Evolutionary conservation across 2,797 vertebrate species (phyloP).

Genomic region (Orestias chungarensis): DNA sequence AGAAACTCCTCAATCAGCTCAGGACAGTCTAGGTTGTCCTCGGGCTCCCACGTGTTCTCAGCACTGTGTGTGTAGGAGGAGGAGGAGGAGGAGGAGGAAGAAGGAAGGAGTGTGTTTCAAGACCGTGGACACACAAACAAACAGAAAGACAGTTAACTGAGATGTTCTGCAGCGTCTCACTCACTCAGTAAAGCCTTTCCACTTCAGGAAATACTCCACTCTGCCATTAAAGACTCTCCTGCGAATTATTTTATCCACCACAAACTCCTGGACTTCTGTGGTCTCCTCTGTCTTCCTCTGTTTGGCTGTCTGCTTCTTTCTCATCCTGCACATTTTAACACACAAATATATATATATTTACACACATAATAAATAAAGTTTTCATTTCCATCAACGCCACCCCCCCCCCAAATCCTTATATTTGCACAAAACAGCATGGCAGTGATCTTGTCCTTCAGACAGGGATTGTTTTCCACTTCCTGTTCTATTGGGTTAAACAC

Average conservation of each 20-base stretch:
- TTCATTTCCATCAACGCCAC: not conserved
- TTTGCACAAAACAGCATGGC: conserved; percentile 28
- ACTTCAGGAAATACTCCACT: conserved; percentile 98
- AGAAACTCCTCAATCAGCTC: conserved; percentile 96
- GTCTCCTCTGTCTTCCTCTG: conserved; percentile 97
- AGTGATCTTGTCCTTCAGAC: conserved; percentile 45
- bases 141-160: not conserved
- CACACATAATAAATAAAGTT: too few species aligned
- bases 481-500: conserved; percentile 24
- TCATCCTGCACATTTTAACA: conserved; percentile 83
- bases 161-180: conserved; percentile 43
- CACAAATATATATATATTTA: not conserved
- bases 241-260: conserved; percentile 94
- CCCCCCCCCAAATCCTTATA: not conserved
- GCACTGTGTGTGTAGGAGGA: conserved; percentile 77
- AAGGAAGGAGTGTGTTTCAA: not conserved
- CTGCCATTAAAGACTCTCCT: conserved; percentile 91
- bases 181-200: conserved; percentile 99
- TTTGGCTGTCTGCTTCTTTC: conserved; percentile 98
- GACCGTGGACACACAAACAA: not conserved
- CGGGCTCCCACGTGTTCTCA: conserved; percentile 98
- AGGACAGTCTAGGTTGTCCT: conserved; percentile 98
- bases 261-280: conserved; percentile 94
- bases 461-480: conserved; percentile 67
- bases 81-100: not conserved